Evolutionary conservation across 2,113 vertebrate species (phyloP), one percentile per base, ranked within the genome.

Genomic region (Phyllopteryx taeniolatus): DNA sequence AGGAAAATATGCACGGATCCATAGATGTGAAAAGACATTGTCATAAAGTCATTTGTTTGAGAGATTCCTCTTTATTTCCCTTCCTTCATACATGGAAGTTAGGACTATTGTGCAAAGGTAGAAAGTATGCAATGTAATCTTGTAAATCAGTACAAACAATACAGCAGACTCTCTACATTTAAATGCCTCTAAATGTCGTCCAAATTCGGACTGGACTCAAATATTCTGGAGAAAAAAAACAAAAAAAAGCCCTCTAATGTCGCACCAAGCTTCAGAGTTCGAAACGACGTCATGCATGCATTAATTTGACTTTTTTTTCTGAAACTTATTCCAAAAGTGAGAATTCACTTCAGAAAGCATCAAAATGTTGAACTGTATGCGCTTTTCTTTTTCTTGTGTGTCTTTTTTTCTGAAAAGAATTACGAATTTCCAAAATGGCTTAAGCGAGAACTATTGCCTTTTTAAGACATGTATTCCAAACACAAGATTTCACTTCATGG

Each of bases 1-100:
- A 86, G 80, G 84, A 84, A 83, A 86, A 90, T 91, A 88, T 88
- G 87, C 89, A 87, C 79, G 79, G 76, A 63, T 59, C 69, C 51
- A 8, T 12, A 78, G 78, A 85, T 85, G 83, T 81, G 67, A 84
- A 85, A 85, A 77, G 78, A 84, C 11, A 59, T n/a, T 54, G 79
- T 79, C 76, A 82, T 81, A 80, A 83, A 85, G 81, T 85, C 71
- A 88, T 85, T 88, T 81, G 70, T 79, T 80, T 69, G 72, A 83
- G 79, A 78, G 43, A 81, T 81, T 79, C 67, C 20, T 56, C 44
- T 60, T 73, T 76, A 77, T 76, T 70, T 65, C 13, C 31, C 67
- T 75, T 75, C 64, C 44, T 31, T 66, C 8, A 31, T 31, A 68
- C 42, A 56, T 57, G 61, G 70, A 67, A n/a, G 54, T 62, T 63